phyloP scores from a whole-genome alignment of 2,888 invertebrate genomes.

The Dascillus cervinus region DNA sequence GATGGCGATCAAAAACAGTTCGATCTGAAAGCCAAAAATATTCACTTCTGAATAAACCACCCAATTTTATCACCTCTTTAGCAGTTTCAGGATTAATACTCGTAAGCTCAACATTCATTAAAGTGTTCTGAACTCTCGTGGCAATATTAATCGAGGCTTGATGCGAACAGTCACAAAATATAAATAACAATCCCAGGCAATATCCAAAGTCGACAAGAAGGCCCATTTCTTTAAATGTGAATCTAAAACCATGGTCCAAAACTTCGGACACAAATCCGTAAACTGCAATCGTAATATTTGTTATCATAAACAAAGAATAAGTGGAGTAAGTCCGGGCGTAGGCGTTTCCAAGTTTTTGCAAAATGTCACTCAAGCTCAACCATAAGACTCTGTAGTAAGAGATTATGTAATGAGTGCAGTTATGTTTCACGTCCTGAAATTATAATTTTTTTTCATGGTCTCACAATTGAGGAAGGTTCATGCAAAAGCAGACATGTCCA shows the following conservation, averaged over 20 bases:
- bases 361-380: conserved; percentile 57
- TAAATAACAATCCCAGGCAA: conserved; percentile 52
- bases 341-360: conserved; percentile 58
- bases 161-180: conserved; percentile 62
- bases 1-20: conserved; percentile 60
- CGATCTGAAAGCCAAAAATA: conserved; percentile 47
- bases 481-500: too few species aligned
- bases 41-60: conserved; percentile 2
- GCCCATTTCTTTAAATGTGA: conserved; percentile 61
- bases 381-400: conserved; percentile 56
- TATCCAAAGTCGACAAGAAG: conserved; percentile 56
- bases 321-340: conserved; percentile 61
- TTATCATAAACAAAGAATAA: conserved; percentile 59
- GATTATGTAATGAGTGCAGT: conserved; percentile 51
- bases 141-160: conserved; percentile 57
- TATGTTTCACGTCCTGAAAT: conserved; percentile 48
- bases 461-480: too few species aligned
- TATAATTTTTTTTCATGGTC: conserved; percentile 1
- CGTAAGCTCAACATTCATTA: conserved; percentile 52
- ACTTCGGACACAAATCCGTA: conserved; percentile 62
- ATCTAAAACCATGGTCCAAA: conserved; percentile 56
- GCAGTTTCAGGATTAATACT: conserved; percentile 52
- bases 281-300: conserved; percentile 59
- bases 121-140: conserved; percentile 53
- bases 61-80: conserved; percentile 46